phyloP scores from a whole-genome alignment of 2,888 invertebrate genomes.

The Agelastica alni region DNA sequence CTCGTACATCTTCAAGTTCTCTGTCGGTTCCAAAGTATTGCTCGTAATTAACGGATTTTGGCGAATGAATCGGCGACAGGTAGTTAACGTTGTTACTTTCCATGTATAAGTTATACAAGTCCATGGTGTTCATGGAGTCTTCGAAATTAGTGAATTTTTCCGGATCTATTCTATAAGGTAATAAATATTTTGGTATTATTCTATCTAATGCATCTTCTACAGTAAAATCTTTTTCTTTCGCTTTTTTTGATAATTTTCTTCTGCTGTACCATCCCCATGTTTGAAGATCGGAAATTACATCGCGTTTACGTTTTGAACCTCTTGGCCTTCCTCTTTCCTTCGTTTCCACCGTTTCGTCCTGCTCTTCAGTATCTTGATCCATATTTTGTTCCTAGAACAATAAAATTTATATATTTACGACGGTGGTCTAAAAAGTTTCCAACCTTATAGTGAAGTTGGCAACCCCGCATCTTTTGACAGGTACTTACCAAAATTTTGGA shows the following conservation, averaged over 20 bases:
- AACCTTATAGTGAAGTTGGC: too few relatives aligned
- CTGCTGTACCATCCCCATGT: constrained; percentile 80
- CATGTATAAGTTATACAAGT: constrained; percentile 66
- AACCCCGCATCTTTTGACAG: too few relatives aligned
- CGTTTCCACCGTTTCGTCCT: constrained; percentile 50
- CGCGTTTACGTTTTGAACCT: constrained; percentile 66
- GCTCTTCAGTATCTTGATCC: constrained; percentile 50
- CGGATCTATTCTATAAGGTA: constrained; percentile 54
- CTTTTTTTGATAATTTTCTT: constrained; percentile 61
- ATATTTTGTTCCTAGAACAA: constrained; percentile 39
- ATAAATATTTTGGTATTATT: constrained; percentile 62
- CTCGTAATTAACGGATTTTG: constrained; percentile 45
- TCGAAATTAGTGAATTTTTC: constrained; percentile 55
- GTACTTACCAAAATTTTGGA: too few relatives aligned
- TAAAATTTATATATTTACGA: too few relatives aligned
- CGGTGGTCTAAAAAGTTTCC: too few relatives aligned
- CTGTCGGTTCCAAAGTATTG: constrained; percentile 69
- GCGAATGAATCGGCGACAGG: constrained; percentile 48
- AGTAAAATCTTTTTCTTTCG: constrained; percentile 65
- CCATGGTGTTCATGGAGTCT: constrained; percentile 66
- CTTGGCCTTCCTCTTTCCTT: constrained; percentile 45
- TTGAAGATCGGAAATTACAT: constrained; percentile 71
- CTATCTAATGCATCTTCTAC: constrained; percentile 70
- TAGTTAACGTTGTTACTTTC: constrained; percentile 49
- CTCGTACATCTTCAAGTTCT: constrained; percentile 68